These are phyloP conservation scores for Arnoldichthys spilopterus DNA, from an alignment of 2,797 vertebrate genomes.

Conservation along the genomic window DNA sequence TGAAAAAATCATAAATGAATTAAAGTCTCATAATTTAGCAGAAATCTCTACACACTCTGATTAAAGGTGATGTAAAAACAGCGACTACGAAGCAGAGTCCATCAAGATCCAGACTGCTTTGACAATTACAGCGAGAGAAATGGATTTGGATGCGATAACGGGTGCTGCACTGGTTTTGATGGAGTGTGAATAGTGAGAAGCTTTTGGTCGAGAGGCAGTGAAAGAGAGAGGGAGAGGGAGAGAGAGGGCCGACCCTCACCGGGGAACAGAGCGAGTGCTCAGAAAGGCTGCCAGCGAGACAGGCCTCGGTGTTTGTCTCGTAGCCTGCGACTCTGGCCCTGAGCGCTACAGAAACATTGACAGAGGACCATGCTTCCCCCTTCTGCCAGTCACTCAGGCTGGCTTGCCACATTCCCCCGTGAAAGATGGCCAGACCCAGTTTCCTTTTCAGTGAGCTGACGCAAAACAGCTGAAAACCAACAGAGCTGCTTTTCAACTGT, in stretches of 20 bases:
- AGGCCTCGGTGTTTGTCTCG: conserved; percentile 60
- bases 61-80: no score
- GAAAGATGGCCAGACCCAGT: conserved; percentile 58
- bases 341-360: conserved; percentile 68
- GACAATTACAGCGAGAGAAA: background rate
- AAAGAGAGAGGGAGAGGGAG: conserved; percentile 22
- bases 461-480: conserved; percentile 52
- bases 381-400: conserved; percentile 56
- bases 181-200: conserved; percentile 41
- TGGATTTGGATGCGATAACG: conserved; percentile 17
- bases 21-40: background rate
- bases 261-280: conserved; percentile 50
- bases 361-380: conserved; percentile 61
- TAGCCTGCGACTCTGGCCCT: conserved; percentile 59
- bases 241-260: conserved; percentile 47
- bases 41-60: background rate
- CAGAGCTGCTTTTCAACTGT: conserved; percentile 58
- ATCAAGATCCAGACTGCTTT: background rate
- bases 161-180: conserved; percentile 26
- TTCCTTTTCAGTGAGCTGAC: conserved; percentile 60
- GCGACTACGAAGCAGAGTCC: no score
- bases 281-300: conserved; percentile 64
- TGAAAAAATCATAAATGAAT: conserved; percentile 5
- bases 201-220: conserved; percentile 23
- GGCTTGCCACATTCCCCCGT: conserved; percentile 53